A percentile compares a stretch with the other conserved stretches of the same genome.
These are phyloP conservation scores for Thomomys bottae DNA, from an alignment of 2,113 vertebrate species.

Conservation along the genomic window DNA sequence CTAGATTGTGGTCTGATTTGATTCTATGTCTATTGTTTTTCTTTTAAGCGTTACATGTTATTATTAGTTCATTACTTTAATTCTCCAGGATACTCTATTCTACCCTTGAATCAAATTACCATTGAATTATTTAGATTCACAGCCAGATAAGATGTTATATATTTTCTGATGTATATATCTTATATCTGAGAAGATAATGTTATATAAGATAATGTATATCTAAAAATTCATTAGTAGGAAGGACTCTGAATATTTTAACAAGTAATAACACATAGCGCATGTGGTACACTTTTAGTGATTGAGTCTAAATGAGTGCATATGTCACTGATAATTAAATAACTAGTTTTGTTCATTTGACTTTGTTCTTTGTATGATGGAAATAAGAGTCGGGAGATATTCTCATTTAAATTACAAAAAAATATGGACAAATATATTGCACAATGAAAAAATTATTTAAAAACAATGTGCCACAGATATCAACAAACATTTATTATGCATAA, in stretches of 20 bases:
- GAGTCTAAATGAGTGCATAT: neutral
- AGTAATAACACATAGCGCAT: neutral
- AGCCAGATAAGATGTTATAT: neutral
- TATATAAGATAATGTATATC: too few relatives aligned
- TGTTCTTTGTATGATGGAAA: neutral
- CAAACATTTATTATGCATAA: neutral
- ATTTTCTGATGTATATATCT: too few relatives aligned
- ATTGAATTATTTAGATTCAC: neutral
- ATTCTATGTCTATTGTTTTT: neutral
- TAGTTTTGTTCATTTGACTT: neutral
- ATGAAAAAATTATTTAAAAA: neutral
- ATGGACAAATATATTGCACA: neutral
- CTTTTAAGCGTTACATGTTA: neutral
- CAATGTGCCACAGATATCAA: neutral
- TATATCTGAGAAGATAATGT: too few relatives aligned
- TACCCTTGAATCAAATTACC: too few relatives aligned
- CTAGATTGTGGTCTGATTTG: neutral
- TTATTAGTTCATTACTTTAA: neutral
- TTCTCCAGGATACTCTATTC: too few relatives aligned
- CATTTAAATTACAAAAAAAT: neutral
- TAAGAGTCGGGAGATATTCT: neutral
- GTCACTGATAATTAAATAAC: neutral
- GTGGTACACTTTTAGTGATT: neutral
- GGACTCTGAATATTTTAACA: neutral
- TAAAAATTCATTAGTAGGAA: neutral